Evolutionary conservation across 2,797 vertebrate species (phyloP), one percentile per base, ranked within the genome.

Genomic region (Enteromius treurensis): DNA sequence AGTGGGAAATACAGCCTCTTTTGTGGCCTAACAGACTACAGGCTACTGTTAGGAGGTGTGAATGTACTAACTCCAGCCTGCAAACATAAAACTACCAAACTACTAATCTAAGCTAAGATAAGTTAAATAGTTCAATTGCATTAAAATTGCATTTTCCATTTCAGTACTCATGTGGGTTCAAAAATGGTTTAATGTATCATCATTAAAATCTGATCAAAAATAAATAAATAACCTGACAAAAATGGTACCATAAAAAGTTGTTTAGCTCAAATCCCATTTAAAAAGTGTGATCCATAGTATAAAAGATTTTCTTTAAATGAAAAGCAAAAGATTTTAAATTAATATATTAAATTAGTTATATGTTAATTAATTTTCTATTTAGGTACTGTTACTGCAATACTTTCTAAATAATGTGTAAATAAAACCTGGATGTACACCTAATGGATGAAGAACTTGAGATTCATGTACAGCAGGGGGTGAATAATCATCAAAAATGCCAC

Each of bases 401-500:
- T 58, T 58, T 40, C 11, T 2, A 58, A 58, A 58, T 40, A 37
- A 51, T 10, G 62, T 37, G 62, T 32, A 17, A 2, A 26, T 29
- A 19, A 6, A 68, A 62, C 40, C 29, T 37, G 68, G 7, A 5
- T 15, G 5, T 77, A 26, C 29, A 49, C 32, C 40, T 65, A 65
- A 79, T 51, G 14, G 4, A 37, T 40, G 32, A 23, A 68, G 14
- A 69, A 79, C 14, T n/a, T 53, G 17, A 23, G 47, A 34, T 68
- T 67, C 47, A 69, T 69, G n/a, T 37, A 42, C 21, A 11, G 47
- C 78, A 55, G 10, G 58, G 32, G 58, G 23, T 6, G 17, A 29
- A 21, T 34, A 65, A 78, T 26, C 47, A 65, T 49, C 11, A 42
- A 65, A 74, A 14, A 82, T 5, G 23, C 21, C 45, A 85, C 94